These are phyloP conservation scores for Drosophila quinaria DNA, from an alignment of 2,888 invertebrate species.

Conservation along the genomic window DNA sequence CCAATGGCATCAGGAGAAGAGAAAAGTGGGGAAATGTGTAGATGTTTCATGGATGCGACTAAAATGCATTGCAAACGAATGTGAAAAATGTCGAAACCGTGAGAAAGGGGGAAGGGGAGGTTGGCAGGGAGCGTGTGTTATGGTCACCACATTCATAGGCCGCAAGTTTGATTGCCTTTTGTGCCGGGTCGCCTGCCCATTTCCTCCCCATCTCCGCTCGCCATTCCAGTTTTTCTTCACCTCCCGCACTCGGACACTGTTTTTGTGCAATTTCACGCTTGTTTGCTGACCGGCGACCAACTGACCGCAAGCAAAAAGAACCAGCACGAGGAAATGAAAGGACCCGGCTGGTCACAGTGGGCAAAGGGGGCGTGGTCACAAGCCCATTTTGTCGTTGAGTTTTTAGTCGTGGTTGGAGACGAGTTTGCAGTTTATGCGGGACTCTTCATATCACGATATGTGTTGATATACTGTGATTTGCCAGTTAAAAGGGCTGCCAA, in stretches of 20 bases:
- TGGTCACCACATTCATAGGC: constrained; percentile 49
- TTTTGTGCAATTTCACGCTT: constrained; percentile 78
- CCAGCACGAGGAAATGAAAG: constrained; percentile 6
- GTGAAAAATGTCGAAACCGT: neutral
- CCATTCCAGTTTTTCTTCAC: neutral
- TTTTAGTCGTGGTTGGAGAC: constrained; percentile 13
- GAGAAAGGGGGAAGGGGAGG: neutral
- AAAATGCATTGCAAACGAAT: constrained; percentile 40
- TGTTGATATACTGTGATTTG: constrained; percentile 24
- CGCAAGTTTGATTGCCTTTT: constrained; percentile 77
- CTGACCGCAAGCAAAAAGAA: constrained; percentile 68
- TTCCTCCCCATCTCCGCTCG: neutral
- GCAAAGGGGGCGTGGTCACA: neutral
- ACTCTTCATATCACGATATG: constrained; percentile 30
- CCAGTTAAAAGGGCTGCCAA: constrained; percentile 18
- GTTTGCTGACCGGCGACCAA: constrained; percentile 71
- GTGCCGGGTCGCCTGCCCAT: constrained; percentile 17
- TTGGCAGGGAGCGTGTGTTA: constrained; percentile 4
- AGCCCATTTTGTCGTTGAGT: constrained; percentile 8
- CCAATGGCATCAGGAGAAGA: constrained; percentile 2
- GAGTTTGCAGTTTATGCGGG: constrained; percentile 37
- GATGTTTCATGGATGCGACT: constrained; percentile 18
- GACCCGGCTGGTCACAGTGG: neutral
- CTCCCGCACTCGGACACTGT: constrained; percentile 48
- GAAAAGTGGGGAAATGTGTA: neutral